These are phyloP conservation scores for Apus apus DNA, from an alignment of 2,113 vertebrate species.

Conservation along the genomic window DNA sequence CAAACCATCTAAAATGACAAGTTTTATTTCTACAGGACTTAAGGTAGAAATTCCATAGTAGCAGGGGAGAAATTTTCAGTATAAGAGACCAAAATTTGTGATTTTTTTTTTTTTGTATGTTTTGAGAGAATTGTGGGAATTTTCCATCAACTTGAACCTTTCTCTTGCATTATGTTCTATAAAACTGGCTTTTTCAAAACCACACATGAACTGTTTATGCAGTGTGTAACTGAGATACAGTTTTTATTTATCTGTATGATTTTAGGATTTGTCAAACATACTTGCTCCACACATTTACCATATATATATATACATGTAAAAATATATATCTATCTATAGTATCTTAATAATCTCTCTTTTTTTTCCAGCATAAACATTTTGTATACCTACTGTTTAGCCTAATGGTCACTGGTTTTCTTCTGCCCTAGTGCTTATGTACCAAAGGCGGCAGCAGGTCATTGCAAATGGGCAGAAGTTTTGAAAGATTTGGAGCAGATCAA, in stretches of 20 bases:
- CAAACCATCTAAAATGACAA: not conserved
- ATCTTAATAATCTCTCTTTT: not conserved
- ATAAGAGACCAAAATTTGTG: not conserved
- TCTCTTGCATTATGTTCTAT: not conserved
- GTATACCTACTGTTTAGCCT: not conserved
- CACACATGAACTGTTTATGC: not conserved
- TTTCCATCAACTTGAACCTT: not conserved
- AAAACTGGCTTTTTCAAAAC: not conserved
- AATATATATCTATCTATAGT: not conserved
- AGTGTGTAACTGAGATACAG: not conserved
- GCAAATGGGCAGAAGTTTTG: conserved; percentile 60
- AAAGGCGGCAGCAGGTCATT: conserved; percentile 56
- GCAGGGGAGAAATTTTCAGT: not conserved
- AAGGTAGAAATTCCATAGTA: not conserved
- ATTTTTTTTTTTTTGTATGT: not conserved
- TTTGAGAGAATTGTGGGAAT: not conserved
- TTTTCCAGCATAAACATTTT: not conserved
- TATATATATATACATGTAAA: not conserved
- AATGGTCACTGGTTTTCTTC: conserved; percentile 26
- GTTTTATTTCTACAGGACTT: not conserved
- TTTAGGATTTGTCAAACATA: not conserved
- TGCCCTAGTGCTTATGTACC: conserved; percentile 61
- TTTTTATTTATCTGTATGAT: not conserved
- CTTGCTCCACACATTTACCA: not conserved
- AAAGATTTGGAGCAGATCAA: conserved; percentile 63